Percentiles rank a stretch among this genome's conserved stretches.
These are phyloP conservation scores for Rhinogobio ventralis DNA, from an alignment of 2,797 vertebrate species.

Conservation along the genomic window DNA sequence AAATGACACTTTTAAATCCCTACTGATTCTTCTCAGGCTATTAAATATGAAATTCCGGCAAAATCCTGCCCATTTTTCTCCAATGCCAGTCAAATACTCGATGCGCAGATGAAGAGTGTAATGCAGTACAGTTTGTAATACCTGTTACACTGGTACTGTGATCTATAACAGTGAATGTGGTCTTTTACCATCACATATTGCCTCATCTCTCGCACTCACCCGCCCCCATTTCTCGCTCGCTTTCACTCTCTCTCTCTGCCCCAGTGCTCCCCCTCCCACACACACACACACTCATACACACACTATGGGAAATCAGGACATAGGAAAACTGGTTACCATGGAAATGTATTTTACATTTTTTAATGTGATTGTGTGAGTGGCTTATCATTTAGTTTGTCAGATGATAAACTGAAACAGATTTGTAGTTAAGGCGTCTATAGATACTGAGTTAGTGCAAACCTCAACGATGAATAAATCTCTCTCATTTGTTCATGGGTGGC, in stretches of 20 bases:
- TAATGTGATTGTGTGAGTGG: conserved; percentile 39
- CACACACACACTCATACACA: conserved; percentile 58
- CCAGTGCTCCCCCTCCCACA: conserved; percentile 54
- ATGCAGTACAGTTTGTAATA: conserved; percentile 27
- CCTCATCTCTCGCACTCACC: conserved; percentile 56
- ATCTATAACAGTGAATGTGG: conserved; percentile 65
- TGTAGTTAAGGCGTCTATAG: neutral
- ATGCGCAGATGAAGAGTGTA: neutral
- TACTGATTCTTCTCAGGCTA: neutral
- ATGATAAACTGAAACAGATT: conserved; percentile 24
- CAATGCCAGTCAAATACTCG: conserved; percentile 20
- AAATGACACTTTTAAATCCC: conserved; percentile 7
- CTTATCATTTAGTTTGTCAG: conserved; percentile 32
- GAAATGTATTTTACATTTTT: conserved; percentile 69
- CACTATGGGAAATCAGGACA: conserved; percentile 63
- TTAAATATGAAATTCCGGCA: neutral
- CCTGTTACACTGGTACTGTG: conserved; percentile 59
- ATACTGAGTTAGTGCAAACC: neutral
- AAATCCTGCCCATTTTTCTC: conserved; percentile 1
- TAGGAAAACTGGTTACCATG: conserved; percentile 77
- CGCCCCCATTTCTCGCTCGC: conserved; percentile 43
- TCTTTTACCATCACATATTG: conserved; percentile 58
- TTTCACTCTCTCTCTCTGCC: conserved; percentile 42
- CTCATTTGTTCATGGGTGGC: neutral
- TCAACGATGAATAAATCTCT: neutral